A percentile compares a stretch with the other conserved stretches of the same genome.
Evolutionary conservation across 2,113 vertebrate genomes (phyloP).

Genomic region (Phoxinus phoxinus): DNA sequence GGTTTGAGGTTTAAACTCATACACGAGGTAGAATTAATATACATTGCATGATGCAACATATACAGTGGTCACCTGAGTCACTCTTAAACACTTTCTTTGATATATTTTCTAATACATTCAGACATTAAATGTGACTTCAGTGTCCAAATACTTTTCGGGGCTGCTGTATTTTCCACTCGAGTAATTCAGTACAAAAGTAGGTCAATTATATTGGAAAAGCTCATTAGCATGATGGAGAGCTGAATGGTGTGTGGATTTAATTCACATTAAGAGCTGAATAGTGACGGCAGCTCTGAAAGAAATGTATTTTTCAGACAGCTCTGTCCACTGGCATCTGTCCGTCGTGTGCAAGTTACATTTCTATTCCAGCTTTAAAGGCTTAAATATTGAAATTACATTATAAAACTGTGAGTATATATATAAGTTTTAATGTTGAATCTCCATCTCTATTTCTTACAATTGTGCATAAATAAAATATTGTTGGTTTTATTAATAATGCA

Average conservation of each 20-base stretch:
- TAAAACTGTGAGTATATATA: neutral
- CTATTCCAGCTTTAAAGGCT: neutral
- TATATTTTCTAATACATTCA: neutral
- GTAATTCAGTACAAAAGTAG: neutral
- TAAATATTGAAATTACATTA: neutral
- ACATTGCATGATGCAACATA: neutral
- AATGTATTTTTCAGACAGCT: constrained; percentile 27
- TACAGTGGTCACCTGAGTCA: neutral
- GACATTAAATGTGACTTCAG: neutral
- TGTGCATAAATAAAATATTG: neutral
- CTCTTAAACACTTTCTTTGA: neutral
- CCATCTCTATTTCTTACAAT: neutral
- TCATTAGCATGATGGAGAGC: constrained; percentile 35
- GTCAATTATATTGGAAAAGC: neutral
- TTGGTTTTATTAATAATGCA: neutral
- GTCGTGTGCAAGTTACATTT: neutral
- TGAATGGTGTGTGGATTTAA: neutral
- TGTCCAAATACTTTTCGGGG: neutral
- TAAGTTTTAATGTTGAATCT: constrained; percentile 50
- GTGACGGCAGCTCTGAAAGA: neutral
- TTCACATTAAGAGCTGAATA: neutral
- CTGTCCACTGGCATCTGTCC: neutral
- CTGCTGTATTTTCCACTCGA: neutral
- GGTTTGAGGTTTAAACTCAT: neutral
- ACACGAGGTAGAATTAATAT: neutral